Base-by-base conservation (phyloP, 1,140 invertebrate genomes). In the Achroia grisella region DNA sequence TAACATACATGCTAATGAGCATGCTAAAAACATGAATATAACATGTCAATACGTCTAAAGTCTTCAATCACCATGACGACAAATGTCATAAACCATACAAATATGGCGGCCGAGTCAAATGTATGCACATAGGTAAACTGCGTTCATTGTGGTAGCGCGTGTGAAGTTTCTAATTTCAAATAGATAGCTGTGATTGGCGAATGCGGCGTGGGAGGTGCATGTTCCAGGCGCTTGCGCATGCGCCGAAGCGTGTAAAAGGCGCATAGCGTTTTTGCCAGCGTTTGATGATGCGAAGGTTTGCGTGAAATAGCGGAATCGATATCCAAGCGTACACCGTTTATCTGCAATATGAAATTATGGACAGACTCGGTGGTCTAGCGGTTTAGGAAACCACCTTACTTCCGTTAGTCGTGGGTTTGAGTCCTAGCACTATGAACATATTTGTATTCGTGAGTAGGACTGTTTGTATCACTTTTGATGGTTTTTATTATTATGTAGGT, bases 161-260 rank as follows among this genome's bases (percentile, higher is more conserved):
- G 54, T 56, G 55, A 68, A 62, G 53, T 68, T 23, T 68, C 51
- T 58, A 67, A 73, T 70, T 65, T 71, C 51, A 50, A 56, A 58
- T 57, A 62, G 60, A 56, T 64, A 51, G 56, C 50, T 59, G 59
- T 65, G 74, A 78, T 75, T 73, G 74, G 74, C 50, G 37, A 6
- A 6, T 6, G 17, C 17, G 17, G 17, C 17, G 17, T 23, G 17
- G 33, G 15, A 9, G 15, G 40, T n/a, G 40, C 36, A 49, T 41
- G 41, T 31, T 37, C 46, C 28, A 54, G 57, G 58, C 57, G 47
- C 59, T 54, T 62, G 53, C 58, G 34, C 49, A 55, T 50, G 52
- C 52, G 45, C 47, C 43, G 51, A 57, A 43, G 41, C 60, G 47
- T 52, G 55, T 57, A 59, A 59, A 62, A 67, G 56, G 52, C 33